These are phyloP conservation scores for Dione juno DNA, from an alignment of 2,888 invertebrate genomes.

Conservation along the genomic window DNA sequence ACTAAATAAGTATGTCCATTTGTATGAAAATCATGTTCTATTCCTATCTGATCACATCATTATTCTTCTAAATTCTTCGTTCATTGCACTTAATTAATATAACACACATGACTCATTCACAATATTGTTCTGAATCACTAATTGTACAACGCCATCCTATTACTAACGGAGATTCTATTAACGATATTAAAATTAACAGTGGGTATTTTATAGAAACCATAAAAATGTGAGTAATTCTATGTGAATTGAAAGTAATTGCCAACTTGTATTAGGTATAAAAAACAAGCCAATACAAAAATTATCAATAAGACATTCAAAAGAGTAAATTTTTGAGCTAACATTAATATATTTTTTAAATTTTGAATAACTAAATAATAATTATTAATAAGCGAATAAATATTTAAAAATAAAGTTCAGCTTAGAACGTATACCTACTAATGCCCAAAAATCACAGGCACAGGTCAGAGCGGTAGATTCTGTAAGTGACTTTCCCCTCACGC, in stretches of 20 bases:
- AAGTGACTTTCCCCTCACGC: slow-evolving; percentile 19
- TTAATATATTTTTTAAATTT: too few relatives aligned
- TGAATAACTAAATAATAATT: too few relatives aligned
- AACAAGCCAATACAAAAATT: not conserved
- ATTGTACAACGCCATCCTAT: slow-evolving; percentile 57
- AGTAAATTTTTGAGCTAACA: too few relatives aligned
- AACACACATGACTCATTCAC: slow-evolving; percentile 47
- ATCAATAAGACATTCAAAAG: not conserved
- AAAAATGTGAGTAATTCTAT: not conserved
- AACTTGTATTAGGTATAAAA: too few relatives aligned
- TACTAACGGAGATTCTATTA: slow-evolving; percentile 40
- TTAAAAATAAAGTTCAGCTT: not conserved
- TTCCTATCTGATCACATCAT: slow-evolving; percentile 67
- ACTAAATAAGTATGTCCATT: not conserved
- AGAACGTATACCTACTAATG: not conserved
- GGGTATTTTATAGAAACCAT: not conserved
- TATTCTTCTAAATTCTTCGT: slow-evolving; percentile 48
- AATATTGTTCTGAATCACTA: slow-evolving; percentile 67
- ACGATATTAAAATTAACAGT: slow-evolving; percentile 14
- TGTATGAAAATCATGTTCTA: slow-evolving; percentile 50
- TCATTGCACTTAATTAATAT: slow-evolving; percentile 62
- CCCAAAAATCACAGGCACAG: not conserved
- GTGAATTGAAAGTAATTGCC: not conserved
- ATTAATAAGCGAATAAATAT: too few relatives aligned
- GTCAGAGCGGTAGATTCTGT: slow-evolving; percentile 13